Evolutionary conservation across 1,140 invertebrate genomes (phyloP).

Genomic region (Formica selysi): DNA sequence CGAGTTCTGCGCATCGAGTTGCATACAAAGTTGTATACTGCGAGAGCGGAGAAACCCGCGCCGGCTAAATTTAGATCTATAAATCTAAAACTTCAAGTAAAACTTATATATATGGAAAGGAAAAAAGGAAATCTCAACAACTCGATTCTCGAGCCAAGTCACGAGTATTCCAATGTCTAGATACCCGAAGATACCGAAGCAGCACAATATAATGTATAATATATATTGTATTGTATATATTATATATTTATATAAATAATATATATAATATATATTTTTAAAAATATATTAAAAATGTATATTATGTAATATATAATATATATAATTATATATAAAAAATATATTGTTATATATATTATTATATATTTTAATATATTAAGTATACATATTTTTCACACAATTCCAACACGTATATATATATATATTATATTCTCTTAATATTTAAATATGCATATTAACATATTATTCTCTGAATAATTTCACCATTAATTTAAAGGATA

Average conservation of each 20-base stretch:
- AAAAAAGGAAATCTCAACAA: conserved; percentile 14
- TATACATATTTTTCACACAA: not conserved
- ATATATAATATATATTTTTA: too few species aligned
- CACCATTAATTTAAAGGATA: conserved; percentile 10
- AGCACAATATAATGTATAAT: not conserved
- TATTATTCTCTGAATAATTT: not conserved
- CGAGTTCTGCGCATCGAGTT: conserved; percentile 51
- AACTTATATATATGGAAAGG: conserved; percentile 2
- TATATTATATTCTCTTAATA: not conserved
- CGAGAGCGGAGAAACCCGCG: not conserved
- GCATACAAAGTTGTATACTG: not conserved
- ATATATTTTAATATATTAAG: too few species aligned
- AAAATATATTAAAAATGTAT: too few species aligned
- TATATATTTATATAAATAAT: too few species aligned
- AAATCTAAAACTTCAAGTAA: conserved; percentile 28
- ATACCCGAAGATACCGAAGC: not conserved
- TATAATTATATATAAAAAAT: too few species aligned
- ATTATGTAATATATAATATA: too few species aligned
- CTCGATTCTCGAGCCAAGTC: conserved; percentile 7
- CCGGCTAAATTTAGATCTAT: conserved; percentile 48
- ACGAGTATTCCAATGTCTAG: conserved; percentile 23
- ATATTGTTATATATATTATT: too few species aligned
- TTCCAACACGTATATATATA: not conserved
- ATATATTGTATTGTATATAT: too few species aligned
- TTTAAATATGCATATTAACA: not conserved